Evolutionary conservation across 1,140 invertebrate genomes (phyloP), one percentile per base, ranked within the genome.

Genomic region (Tachypleus tridentatus): DNA sequence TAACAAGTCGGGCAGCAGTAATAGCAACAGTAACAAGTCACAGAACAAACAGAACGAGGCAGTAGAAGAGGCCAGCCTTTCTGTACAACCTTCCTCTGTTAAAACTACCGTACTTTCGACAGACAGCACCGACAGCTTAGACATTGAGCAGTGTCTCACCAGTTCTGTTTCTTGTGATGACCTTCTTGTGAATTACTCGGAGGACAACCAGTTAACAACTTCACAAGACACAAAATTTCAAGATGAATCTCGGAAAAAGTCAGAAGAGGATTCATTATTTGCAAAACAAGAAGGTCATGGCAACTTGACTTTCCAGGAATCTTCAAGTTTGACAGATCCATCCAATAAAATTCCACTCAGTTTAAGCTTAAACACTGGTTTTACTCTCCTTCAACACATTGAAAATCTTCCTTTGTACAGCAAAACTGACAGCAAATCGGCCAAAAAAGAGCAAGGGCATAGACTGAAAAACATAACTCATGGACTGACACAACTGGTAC

Each of bases 91-190:
- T 29, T 29, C 29, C 29, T 29, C 29, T 29, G 29, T 29, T 29
- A 29, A 29, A 29, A 29, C 29, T 29, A 29, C 29, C 29, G 29
- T 29, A 29, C 29, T 29, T 29, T 29, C 29, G 29, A 67, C 65
- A 3, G 68, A 66, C 56, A 66, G 64, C 57, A 69, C 64, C 0
- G 68, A 69, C 52, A 69, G 68, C 48, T 58, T 69, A 11, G 68
- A 69, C 47, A 64, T 69, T 52, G 64, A 69, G 48, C 68, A 64
- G 5, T 60, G 68, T 9, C 51, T 69, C 49, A 62, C 62, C 10
- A 64, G 59, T 51, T 69, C 68, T 3, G 65, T 69, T 61, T 66
- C 64, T 58, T 69, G 68, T 62, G 68, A 65, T 6, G 65, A 69
- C 52, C 56, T 69, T 3, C 29, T 29, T 29, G 29, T 29, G 29